Percentiles rank a stretch among this genome's conserved stretches.
Conservation (phyloP, 2,888 invertebrate species). For the Branchipolynoe longqiensis region DNA sequence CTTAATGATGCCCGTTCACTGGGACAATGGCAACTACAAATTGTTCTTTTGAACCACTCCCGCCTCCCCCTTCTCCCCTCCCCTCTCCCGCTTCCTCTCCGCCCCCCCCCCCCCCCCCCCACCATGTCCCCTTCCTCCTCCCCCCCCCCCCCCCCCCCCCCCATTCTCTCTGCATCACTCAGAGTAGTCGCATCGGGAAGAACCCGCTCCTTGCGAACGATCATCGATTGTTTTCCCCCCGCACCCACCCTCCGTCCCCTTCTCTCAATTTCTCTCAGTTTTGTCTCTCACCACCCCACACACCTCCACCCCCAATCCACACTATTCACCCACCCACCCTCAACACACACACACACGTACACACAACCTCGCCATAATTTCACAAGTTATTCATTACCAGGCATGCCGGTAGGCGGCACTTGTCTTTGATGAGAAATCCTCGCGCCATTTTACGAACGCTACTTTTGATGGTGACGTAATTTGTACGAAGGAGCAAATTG, state of each 20-base stretch:
- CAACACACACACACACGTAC: no score
- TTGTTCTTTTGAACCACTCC: conserved; percentile 46
- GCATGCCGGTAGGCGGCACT: conserved; percentile 16
- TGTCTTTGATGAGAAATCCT: conserved; percentile 42
- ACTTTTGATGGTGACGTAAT: conserved; percentile 50
- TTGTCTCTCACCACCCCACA: no score
- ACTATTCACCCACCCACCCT: no score
- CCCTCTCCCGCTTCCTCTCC: no score
- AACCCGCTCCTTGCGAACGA: conserved; percentile 26
- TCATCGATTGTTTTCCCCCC: conserved; percentile 35
- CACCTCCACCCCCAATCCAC: no score
- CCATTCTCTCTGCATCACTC: conserved; percentile 22
- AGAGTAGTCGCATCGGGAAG: conserved; percentile 9
- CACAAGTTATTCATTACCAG: conserved; percentile 45
- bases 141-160: no score
- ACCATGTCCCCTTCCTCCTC: no score
- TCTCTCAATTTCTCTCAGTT: no score
- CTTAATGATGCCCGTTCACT: conserved; percentile 20
- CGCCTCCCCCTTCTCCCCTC: no score
- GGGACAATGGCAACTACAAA: conserved; percentile 47
- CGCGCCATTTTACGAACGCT: conserved; percentile 15
- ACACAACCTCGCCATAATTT: conserved; percentile 41
- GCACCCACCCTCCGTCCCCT: neutral
- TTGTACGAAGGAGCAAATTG: conserved; percentile 47
- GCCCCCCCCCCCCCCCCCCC: no score